Evolutionary conservation across 2,113 vertebrate species (phyloP).

Genomic region (Synchiropus splendidus): DNA sequence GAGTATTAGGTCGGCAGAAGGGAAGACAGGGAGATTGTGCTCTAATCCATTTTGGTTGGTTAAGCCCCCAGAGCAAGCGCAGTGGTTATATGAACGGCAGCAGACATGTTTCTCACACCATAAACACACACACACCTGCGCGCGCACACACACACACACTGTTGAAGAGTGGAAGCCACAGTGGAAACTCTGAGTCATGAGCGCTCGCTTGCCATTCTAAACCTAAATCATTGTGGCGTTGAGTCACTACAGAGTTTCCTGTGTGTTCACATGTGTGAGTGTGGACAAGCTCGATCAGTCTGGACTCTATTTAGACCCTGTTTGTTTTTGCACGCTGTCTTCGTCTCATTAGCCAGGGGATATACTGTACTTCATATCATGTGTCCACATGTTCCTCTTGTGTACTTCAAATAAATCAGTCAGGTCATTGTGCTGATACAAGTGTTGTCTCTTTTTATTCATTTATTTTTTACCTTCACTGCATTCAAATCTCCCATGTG

Average conservation of each 20-base stretch:
- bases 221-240: conserved; percentile 62
- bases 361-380: too few species aligned
- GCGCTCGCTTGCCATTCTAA: conserved; percentile 54
- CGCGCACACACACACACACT: conserved; percentile 25
- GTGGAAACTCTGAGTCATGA: conserved; percentile 66
- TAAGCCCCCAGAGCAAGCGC: conserved; percentile 30
- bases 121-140: conserved; percentile 23
- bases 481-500: too few species aligned
- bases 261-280: conserved; percentile 39
- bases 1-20: conserved; percentile 11
- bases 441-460: too few species aligned
- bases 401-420: too few species aligned
- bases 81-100: conserved; percentile 34
- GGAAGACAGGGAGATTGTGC: conserved; percentile 14
- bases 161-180: conserved; percentile 50
- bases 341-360: not conserved
- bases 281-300: conserved; percentile 7
- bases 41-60: conserved; percentile 25
- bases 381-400: too few species aligned
- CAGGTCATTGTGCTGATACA: too few species aligned
- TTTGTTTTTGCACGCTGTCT: conserved; percentile 2
- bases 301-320: conserved; percentile 2
- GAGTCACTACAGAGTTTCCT: conserved; percentile 63
- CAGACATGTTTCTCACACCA: conserved; percentile 11
- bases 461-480: too few species aligned